These are phyloP conservation scores for Momotus momota DNA, from an alignment of 2,797 vertebrate genomes.

Conservation along the genomic window DNA sequence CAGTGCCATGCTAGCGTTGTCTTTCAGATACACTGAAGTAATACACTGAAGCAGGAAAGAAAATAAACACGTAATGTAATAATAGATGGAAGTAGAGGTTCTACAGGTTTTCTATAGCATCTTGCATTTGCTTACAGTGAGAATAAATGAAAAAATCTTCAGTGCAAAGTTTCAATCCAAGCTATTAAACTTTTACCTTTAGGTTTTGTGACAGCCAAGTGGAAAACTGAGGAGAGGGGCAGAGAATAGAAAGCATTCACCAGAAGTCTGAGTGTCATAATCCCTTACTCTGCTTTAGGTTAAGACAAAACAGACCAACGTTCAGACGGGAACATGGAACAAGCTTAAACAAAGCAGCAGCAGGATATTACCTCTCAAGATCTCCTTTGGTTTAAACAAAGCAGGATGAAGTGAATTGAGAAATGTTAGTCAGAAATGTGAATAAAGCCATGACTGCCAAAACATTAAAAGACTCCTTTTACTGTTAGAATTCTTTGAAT, in stretches of 20 bases:
- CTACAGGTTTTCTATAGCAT: background rate
- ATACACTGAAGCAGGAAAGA: background rate
- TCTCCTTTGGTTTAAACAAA: background rate
- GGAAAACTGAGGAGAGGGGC: background rate
- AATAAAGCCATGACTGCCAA: background rate
- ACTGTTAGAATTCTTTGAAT: background rate
- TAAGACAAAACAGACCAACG: background rate
- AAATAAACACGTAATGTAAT: background rate
- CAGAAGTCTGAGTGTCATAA: background rate
- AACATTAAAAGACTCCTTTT: background rate
- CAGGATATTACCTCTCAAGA: background rate
- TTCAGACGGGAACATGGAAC: background rate
- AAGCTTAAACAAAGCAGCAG: background rate
- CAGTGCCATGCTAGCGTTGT: background rate
- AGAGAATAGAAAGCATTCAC: background rate
- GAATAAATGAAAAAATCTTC: background rate
- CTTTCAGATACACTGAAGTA: background rate
- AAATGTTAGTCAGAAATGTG: background rate
- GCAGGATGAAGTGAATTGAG: background rate
- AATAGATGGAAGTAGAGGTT: background rate
- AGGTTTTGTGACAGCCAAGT: background rate
- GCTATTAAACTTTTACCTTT: background rate
- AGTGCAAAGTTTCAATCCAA: background rate
- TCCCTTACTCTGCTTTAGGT: background rate
- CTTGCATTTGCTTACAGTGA: background rate